phyloP scores from a whole-genome alignment of 2,888 invertebrate species.

The Electrophaes corylata region DNA sequence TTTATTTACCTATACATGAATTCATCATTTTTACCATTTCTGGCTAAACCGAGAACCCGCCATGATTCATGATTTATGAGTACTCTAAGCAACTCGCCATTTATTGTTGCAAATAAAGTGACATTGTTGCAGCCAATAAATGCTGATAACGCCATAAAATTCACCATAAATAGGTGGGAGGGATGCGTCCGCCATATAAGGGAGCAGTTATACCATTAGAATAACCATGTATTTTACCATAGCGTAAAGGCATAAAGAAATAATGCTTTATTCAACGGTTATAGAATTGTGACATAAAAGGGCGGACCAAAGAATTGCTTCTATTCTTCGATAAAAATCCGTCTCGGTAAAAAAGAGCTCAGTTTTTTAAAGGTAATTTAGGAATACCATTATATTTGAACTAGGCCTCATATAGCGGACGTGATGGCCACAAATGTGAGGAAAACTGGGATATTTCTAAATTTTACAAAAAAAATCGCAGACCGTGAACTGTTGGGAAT shows the following conservation, averaged over 20 bases:
- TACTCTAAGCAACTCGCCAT: background rate
- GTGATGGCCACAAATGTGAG: too few species aligned
- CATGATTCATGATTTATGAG: background rate
- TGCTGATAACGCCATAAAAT: constrained; percentile 7
- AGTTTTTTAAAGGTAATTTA: too few species aligned
- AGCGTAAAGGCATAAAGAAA: background rate
- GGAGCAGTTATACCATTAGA: constrained; percentile 4
- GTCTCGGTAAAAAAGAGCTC: too few species aligned
- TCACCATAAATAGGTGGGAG: constrained; percentile 9
- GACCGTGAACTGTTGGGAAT: too few species aligned
- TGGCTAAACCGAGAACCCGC: background rate
- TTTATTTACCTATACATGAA: too few species aligned
- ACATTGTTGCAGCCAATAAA: constrained; percentile 10
- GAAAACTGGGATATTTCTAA: too few species aligned
- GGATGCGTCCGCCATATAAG: constrained; percentile 6
- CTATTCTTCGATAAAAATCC: too few species aligned
- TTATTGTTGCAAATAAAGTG: background rate
- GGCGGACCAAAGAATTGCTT: background rate
- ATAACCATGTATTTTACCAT: background rate
- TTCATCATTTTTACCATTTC: background rate
- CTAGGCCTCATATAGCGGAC: too few species aligned
- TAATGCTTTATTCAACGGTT: constrained; percentile 4
- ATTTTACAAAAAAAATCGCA: too few species aligned
- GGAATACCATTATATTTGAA: too few species aligned
- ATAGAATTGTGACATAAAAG: background rate